Percentiles rank a stretch among this genome's conserved stretches.
phyloP scores from a whole-genome alignment of 2,888 invertebrate species.

The Mimas tiliae region DNA sequence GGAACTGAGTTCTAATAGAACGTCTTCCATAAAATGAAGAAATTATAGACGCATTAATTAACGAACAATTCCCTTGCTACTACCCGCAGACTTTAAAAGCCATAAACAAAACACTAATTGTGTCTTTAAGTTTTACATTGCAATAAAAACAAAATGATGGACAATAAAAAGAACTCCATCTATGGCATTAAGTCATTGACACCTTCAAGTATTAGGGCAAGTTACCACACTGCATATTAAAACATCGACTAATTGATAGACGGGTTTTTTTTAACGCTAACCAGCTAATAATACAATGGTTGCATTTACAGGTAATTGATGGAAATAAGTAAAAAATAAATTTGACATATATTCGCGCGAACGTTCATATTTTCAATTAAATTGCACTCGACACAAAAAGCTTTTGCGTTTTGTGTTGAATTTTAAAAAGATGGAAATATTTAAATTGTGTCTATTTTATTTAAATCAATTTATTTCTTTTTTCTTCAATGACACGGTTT shows the following conservation, averaged over 20 bases:
- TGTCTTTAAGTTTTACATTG: background rate
- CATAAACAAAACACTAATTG: conserved; percentile 7
- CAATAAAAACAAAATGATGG: background rate
- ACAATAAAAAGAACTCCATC: background rate
- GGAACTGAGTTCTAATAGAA: background rate
- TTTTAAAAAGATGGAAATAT: background rate
- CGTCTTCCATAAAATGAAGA: conserved; percentile 1
- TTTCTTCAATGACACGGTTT: no score
- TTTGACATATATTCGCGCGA: conserved; percentile 5
- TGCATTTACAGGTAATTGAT: conserved; percentile 18
- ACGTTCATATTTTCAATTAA: conserved; percentile 17
- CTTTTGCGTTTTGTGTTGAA: background rate
- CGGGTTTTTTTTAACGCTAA: background rate
- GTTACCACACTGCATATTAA: background rate
- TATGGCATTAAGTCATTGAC: conserved; percentile 21
- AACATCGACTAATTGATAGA: conserved; percentile 16
- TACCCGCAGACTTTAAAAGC: background rate
- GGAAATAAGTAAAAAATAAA: conserved; percentile 14
- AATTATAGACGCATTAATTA: conserved; percentile 15
- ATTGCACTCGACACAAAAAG: conserved; percentile 6
- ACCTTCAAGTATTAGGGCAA: conserved; percentile 14
- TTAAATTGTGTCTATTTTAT: background rate
- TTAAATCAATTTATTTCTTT: background rate
- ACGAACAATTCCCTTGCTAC: background rate
- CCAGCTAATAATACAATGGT: conserved; percentile 3